phyloP scores from a whole-genome alignment of 1,140 invertebrate species.

The Drosophila ananassae region DNA sequence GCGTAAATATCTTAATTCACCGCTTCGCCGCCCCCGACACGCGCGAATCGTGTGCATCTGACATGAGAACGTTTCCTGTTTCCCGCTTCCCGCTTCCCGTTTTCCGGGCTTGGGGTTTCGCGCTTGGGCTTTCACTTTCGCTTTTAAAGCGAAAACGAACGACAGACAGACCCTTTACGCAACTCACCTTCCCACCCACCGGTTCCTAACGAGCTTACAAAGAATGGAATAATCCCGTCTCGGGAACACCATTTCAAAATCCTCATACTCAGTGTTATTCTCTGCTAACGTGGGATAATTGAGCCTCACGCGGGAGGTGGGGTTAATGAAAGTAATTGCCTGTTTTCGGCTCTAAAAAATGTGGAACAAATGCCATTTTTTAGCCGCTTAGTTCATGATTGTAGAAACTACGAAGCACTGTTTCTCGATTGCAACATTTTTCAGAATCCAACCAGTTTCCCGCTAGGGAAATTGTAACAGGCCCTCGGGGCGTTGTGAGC shows the following conservation, averaged over 20 bases:
- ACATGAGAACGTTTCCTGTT: conserved; percentile 50
- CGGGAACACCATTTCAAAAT: conserved; percentile 2
- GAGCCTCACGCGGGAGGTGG: too few relatives aligned
- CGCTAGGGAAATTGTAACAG: not conserved
- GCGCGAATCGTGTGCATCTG: conserved; percentile 74
- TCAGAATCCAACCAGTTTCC: not conserved
- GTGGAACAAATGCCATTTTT: too few relatives aligned
- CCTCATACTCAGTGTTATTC: not conserved
- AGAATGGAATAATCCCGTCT: conserved; percentile 36
- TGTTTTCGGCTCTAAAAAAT: too few relatives aligned
- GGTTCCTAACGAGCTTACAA: conserved; percentile 37
- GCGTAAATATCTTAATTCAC: conserved; percentile 78
- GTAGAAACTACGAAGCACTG: too few relatives aligned
- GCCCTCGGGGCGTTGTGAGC: not conserved
- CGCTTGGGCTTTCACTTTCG: conserved; percentile 10
- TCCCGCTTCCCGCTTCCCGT: conserved; percentile 3
- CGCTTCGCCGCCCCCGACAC: conserved; percentile 77
- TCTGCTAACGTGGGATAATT: not conserved
- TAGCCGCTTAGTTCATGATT: too few relatives aligned
- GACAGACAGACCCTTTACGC: conserved; percentile 3
- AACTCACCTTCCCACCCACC: conserved; percentile 15
- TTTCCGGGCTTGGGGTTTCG: not conserved
- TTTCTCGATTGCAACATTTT: not conserved
- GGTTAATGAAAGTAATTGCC: too few relatives aligned
- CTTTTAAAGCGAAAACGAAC: conserved; percentile 27